Evolutionary conservation across 2,888 invertebrate species (phyloP).

Genomic region (Axea sp.): DNA sequence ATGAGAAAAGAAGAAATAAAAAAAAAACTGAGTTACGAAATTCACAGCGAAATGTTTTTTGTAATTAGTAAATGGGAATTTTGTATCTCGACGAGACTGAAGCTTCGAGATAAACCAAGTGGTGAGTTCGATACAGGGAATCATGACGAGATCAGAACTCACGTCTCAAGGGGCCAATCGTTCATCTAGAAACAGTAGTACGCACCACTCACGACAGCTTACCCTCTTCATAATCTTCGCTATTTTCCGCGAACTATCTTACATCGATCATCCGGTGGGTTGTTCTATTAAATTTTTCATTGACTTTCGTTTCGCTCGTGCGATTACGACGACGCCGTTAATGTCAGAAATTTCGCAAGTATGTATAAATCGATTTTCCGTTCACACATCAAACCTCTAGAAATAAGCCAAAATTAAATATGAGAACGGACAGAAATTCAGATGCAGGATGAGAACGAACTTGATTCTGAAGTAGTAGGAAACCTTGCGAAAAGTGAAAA

Average conservation of each 20-base stretch:
- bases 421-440: no score
- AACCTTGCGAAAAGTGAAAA: neutral
- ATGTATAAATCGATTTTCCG: slow-evolving; percentile 12
- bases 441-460: no score
- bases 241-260: slow-evolving; percentile 74
- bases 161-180: slow-evolving; percentile 75
- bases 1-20: neutral
- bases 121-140: slow-evolving; percentile 67
- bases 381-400: no score
- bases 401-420: no score
- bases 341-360: slow-evolving; percentile 17
- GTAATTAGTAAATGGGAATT: slow-evolving; percentile 44
- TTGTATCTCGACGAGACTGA: slow-evolving; percentile 2
- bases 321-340: slow-evolving; percentile 27
- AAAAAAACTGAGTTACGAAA: neutral
- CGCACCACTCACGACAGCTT: slow-evolving; percentile 64
- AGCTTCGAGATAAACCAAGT: slow-evolving; percentile 68
- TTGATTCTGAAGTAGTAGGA: no score
- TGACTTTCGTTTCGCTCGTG: slow-evolving; percentile 40
- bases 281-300: slow-evolving; percentile 73
- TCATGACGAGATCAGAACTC: slow-evolving; percentile 69
- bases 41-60: slow-evolving; percentile 7
- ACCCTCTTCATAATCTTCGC: slow-evolving; percentile 73
- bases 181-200: slow-evolving; percentile 74
- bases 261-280: slow-evolving; percentile 74